Evolutionary conservation across 2,797 vertebrate species (phyloP).

Genomic region (Podargus strigoides): DNA sequence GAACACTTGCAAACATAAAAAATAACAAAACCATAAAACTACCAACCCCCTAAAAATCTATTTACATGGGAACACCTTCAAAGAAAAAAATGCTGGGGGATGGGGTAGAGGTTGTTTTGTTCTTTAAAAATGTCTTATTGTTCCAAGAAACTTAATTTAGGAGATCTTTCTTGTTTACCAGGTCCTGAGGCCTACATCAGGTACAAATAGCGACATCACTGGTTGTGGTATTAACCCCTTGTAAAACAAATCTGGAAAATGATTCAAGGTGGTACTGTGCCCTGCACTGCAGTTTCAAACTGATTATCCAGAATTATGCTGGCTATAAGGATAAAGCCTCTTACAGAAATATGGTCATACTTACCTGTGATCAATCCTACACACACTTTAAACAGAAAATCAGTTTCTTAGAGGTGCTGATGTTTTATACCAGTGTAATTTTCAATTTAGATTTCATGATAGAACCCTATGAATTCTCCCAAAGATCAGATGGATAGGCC

Average conservation of each 20-base stretch:
- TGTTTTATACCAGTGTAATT: background rate
- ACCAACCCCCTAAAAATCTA: accelerated
- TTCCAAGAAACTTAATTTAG: background rate
- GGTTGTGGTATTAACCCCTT: background rate
- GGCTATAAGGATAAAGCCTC: background rate
- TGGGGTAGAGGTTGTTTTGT: background rate
- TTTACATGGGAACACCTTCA: background rate
- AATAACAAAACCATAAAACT: background rate
- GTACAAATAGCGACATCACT: background rate
- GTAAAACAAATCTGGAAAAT: background rate
- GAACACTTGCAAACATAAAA: background rate
- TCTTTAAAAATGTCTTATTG: background rate
- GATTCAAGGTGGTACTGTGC: background rate
- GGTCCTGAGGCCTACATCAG: background rate
- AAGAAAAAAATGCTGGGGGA: background rate
- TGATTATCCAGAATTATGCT: background rate
- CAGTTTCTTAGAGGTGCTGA: background rate
- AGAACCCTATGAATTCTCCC: background rate
- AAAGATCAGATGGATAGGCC: background rate
- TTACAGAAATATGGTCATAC: background rate
- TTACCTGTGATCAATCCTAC: background rate
- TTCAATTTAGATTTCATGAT: background rate
- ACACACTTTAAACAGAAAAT: background rate
- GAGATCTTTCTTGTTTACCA: background rate
- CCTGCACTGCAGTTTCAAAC: background rate